Evolutionary conservation across 2,113 vertebrate species (phyloP).

Genomic region (Eolophus roseicapilla): DNA sequence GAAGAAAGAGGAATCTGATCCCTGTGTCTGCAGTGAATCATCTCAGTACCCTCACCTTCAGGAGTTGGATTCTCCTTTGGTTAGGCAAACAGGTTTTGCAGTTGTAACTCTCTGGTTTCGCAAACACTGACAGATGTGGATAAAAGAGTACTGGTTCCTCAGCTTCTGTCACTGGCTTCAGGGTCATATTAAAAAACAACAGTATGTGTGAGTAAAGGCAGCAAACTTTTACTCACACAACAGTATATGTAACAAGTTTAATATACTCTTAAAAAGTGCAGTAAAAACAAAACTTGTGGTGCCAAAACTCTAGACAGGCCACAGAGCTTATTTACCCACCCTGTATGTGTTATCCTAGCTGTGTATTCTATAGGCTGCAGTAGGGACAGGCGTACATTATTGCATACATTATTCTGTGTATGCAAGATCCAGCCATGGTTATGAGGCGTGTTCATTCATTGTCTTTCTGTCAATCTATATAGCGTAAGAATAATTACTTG

Average conservation of each 20-base stretch:
- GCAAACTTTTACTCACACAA: background rate
- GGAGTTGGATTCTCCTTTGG: background rate
- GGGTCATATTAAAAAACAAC: background rate
- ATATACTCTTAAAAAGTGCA: background rate
- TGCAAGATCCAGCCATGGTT: background rate
- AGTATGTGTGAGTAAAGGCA: background rate
- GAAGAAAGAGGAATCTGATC: background rate
- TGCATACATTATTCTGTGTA: background rate
- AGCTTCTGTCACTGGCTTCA: background rate
- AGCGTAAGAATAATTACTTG: background rate
- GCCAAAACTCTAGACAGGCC: background rate
- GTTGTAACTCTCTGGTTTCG: background rate
- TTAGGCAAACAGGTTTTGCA: background rate
- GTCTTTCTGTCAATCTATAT: background rate
- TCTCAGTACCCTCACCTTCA: background rate
- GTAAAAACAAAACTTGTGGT: background rate
- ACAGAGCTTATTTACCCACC: background rate
- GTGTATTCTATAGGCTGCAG: background rate
- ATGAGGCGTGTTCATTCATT: background rate
- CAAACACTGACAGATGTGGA: rapidly evolving
- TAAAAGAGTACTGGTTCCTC: background rate
- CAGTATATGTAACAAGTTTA: background rate
- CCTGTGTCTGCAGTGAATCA: background rate
- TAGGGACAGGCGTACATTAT: background rate
- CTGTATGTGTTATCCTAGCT: background rate